Percentiles rank a stretch among this genome's conserved stretches.
Evolutionary conservation across 2,113 vertebrate species (phyloP).

Genomic region (Ceuthmochares aereus): DNA sequence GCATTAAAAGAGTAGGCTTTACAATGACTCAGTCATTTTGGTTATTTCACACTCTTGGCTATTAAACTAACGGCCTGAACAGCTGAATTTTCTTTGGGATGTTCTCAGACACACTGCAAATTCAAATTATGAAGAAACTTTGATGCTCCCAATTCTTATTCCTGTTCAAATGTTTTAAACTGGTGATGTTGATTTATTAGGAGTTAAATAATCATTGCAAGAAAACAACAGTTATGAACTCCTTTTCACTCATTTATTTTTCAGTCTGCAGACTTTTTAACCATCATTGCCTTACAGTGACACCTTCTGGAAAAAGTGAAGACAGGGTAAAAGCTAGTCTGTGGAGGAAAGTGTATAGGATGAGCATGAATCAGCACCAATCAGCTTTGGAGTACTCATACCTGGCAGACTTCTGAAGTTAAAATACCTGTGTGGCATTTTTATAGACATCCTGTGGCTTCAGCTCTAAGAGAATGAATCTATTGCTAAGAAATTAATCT

Average conservation of each 20-base stretch:
- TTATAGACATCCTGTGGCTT: not conserved
- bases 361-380: fast-evolving
- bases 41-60: not conserved
- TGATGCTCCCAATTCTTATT: not conserved
- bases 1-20: not conserved
- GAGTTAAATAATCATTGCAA: not conserved
- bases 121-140: not conserved
- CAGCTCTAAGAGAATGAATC: not conserved
- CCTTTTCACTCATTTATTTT: not conserved
- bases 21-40: not conserved
- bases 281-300: slow-evolving; percentile 70
- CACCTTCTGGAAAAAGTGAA: slow-evolving; percentile 74
- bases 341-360: not conserved
- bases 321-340: not conserved
- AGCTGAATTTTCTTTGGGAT: not conserved
- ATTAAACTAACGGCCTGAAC: not conserved
- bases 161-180: not conserved
- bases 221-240: not conserved
- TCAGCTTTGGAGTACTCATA: not conserved
- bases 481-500: not conserved
- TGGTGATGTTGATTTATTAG: not conserved
- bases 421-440: not conserved
- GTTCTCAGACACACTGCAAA: not conserved
- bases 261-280: not conserved
- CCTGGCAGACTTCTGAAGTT: not conserved